These are phyloP conservation scores for Caloenas nicobarica DNA, from an alignment of 2,113 vertebrate species.

Conservation along the genomic window DNA sequence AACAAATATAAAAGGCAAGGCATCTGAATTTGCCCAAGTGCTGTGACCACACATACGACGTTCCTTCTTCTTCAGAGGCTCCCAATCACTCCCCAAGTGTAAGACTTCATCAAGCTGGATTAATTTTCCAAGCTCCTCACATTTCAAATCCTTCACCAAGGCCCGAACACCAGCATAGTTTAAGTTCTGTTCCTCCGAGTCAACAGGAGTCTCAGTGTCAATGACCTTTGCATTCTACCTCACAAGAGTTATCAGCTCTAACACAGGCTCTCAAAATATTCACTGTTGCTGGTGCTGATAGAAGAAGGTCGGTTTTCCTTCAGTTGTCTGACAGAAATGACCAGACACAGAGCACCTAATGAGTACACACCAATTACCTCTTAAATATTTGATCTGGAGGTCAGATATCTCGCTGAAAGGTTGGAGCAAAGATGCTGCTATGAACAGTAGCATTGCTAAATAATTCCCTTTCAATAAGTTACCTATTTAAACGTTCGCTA, in stretches of 20 bases:
- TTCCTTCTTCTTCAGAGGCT: neutral
- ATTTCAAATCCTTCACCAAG: neutral
- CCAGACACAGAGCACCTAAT: neutral
- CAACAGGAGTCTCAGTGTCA: neutral
- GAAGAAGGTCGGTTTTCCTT: neutral
- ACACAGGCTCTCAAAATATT: neutral
- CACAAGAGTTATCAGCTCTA: neutral
- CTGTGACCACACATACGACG: neutral
- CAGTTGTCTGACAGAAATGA: neutral
- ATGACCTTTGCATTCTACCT: neutral
- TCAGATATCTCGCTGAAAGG: neutral
- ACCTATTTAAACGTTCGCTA: neutral
- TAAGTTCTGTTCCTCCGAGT: neutral
- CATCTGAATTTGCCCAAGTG: neutral
- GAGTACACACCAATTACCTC: neutral
- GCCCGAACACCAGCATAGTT: rapidly evolving
- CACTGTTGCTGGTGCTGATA: neutral
- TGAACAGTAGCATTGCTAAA: neutral
- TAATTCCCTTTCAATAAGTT: neutral
- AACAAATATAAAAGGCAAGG: neutral
- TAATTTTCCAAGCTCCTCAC: neutral
- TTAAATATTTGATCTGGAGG: neutral
- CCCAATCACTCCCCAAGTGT: neutral
- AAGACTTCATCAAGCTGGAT: neutral
- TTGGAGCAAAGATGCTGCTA: neutral